Evolutionary conservation across 2,888 invertebrate genomes (phyloP), one percentile per base, ranked within the genome.

Genomic region (Acleris literana): DNA sequence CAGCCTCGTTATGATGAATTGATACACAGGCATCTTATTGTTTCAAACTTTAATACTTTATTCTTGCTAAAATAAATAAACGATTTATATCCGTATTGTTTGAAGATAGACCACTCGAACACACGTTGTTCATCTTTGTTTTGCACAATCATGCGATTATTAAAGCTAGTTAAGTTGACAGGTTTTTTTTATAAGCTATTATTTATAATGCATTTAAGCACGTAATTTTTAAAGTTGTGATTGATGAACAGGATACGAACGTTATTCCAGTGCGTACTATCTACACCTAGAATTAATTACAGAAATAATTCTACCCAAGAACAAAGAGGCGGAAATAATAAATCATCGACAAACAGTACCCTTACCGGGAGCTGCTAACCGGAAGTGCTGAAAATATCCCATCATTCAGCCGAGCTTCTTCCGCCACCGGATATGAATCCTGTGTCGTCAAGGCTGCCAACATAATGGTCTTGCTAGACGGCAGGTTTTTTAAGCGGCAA

Each of bases 351-450:
- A 73, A 77, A 76, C 73, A 70, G 68, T 66, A 54, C 66, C 70
- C 74, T 72, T 72, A 77, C 74, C 73, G 57, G 56, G 44, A 74
- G 76, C 72, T 72, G 69, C 65, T 71, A 70, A 70, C 76, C 76
- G 80, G 78, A 80, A 73, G 71, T 72, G 71, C 71, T 70, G 71
- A 77, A 76, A 82, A 77, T 77, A 80, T 81, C 79, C 76, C 81
- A 83, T 84, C 83, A 83, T 75, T 77, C 80, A 75, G 76, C 74
- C 76, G 77, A 76, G 74, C 76, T 71, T 63, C 72, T 77, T 80
- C 76, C 77, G 74, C 67, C 64, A 63, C 78, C 82, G 85, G 85
- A 83, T 83, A 85, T 83, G 77, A 82, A 73, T 73, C 77, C 74
- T 85, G 84, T 85, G 85, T 83, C 81, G 81, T 78, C 78, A 75